Base-by-base conservation (phyloP, 1,140 invertebrate genomes). In the Solen grandis region DNA sequence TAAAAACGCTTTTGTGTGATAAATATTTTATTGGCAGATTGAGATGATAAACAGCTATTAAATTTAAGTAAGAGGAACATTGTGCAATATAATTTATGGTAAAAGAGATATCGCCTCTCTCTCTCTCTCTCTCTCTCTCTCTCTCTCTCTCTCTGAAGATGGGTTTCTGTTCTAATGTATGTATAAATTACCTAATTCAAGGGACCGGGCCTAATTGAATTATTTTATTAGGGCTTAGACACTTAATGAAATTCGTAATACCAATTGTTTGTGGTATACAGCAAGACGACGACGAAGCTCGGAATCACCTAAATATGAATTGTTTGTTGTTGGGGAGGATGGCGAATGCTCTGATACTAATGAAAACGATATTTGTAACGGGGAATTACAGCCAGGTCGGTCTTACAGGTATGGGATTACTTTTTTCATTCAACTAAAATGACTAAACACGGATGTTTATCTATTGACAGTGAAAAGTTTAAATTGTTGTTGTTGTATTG, bases 321-420 rank as follows among this genome's bases (percentile, higher is more conserved):
- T 36, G 0, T 79, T 50, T 60, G 33, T 72, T 5, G 33, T 46
- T 5, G 60, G 69, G 33, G 10, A 36, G 10, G 50, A 73, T 14
- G 46, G 72, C 5, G 1, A 73, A 0, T 81, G 60, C 33, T 63
- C 60, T 2, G 52, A 38, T 25, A 3, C 22, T 4, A 13, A 59
- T 27, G 19, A 33, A 5, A 10, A 76, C 2, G 22, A 66, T 14
- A 75, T 57, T 31, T 65, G 52, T 19, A 75, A 82, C 55, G 80
- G 74, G 19, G 50, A 82, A 22, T 22, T 70, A 16, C 55, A 66
- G 65, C 72, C 27, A 54, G 25, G 63, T 68, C n/a, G 31, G 19
- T 52, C 54, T 54, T 46, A 41, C 38, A 36, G 80, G 70, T 60
- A 46, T 14, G 29, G 66, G 36, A 5, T 13, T 14, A n/a, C n/a